A percentile compares a stretch with the other conserved stretches of the same genome.
Conservation (phyloP, 2,888 invertebrate species). For the Metopia argyrocephala region DNA sequence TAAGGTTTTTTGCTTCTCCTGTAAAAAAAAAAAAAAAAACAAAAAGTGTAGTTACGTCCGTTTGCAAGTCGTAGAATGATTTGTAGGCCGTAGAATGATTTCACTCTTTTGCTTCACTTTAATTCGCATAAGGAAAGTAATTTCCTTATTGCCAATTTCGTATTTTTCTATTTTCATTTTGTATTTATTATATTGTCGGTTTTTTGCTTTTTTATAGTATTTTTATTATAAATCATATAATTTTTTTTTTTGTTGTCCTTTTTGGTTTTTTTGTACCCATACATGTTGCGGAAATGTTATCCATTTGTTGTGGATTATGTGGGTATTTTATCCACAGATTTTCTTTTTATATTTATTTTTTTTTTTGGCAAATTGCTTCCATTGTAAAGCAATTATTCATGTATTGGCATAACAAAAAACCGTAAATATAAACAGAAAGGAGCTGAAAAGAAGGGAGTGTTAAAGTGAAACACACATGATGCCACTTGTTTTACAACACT, state of each 20-base stretch:
- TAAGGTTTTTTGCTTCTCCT: too few species aligned
- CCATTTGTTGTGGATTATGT: constrained; percentile 62
- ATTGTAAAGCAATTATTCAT: constrained; percentile 63
- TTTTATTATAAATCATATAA: constrained; percentile 59
- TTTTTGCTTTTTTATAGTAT: constrained; percentile 37
- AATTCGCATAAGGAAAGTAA: constrained; percentile 14
- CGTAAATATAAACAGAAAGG: constrained; percentile 21
- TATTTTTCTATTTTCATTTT: constrained; percentile 43
- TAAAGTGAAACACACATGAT: constrained; percentile 55
- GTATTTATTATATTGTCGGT: neutral
- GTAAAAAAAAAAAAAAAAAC: too few species aligned
- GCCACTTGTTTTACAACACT: constrained; percentile 56
- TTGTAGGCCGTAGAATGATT: neutral
- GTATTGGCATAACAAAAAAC: constrained; percentile 47
- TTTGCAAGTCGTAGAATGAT: too few species aligned
- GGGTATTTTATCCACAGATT: constrained; percentile 35
- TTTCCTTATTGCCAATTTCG: constrained; percentile 48
- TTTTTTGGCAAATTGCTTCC: constrained; percentile 59
- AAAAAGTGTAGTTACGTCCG: too few species aligned
- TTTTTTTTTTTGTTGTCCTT: constrained; percentile 39
- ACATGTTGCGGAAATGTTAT: constrained; percentile 21
- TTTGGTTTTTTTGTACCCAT: constrained; percentile 37
- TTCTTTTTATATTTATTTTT: constrained; percentile 23
- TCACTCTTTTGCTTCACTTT: constrained; percentile 15
- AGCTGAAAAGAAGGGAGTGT: constrained; percentile 5